Conservation (phyloP, 2,797 vertebrate genomes). For the Heteromormyrus szaboi region DNA sequence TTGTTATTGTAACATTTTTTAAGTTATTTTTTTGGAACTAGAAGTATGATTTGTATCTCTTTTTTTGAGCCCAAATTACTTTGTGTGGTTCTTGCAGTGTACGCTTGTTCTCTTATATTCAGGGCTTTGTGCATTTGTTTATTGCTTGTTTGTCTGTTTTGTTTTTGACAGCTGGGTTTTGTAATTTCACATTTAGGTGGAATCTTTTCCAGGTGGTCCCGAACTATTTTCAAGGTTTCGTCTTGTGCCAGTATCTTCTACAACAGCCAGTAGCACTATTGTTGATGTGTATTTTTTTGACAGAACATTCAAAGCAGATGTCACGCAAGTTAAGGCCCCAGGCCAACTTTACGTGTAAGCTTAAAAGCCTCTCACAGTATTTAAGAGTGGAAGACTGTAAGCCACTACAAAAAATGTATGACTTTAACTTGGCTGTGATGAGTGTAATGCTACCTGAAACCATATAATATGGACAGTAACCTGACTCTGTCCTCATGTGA, state of each 20-base stretch:
- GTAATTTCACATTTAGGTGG: neutral
- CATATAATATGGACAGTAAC: neutral
- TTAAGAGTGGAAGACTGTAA: neutral
- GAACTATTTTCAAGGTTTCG: neutral
- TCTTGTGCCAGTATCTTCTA: neutral
- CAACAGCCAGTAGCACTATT: neutral
- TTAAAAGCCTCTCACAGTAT: neutral
- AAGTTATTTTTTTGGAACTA: slow-evolving; percentile 54
- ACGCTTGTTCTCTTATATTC: slow-evolving; percentile 58
- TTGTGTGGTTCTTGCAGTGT: slow-evolving; percentile 48
- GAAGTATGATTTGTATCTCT: slow-evolving; percentile 52
- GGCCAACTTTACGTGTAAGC: neutral
- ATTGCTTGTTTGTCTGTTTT: neutral
- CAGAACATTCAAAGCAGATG: neutral
- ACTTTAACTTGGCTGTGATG: neutral
- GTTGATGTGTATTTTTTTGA: neutral
- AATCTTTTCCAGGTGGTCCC: slow-evolving; percentile 7
- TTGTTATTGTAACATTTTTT: slow-evolving; percentile 49
- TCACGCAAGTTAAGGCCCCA: neutral
- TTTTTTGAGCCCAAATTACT: slow-evolving; percentile 56
- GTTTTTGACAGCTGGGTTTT: neutral
- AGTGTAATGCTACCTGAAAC: neutral
- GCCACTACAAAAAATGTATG: neutral
- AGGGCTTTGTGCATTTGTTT: slow-evolving; percentile 42
- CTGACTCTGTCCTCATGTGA: neutral